These are phyloP conservation scores for Callionymus lyra DNA, from an alignment of 2,113 vertebrate genomes.

Conservation along the genomic window DNA sequence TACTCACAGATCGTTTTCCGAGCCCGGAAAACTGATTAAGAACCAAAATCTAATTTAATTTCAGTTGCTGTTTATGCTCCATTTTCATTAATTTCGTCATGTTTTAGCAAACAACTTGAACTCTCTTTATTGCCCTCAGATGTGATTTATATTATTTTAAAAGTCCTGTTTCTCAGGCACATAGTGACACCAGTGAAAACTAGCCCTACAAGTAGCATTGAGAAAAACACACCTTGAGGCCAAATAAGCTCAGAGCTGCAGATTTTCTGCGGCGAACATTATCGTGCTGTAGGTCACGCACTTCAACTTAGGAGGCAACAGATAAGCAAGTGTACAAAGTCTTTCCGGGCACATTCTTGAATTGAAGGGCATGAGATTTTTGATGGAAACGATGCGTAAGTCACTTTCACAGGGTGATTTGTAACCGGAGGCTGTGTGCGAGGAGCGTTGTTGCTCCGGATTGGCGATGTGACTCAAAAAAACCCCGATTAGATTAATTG, in stretches of 20 bases:
- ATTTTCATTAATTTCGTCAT: too few species aligned
- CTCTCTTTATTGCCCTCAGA: slow-evolving; percentile 60
- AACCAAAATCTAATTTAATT: too few species aligned
- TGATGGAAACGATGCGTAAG: slow-evolving; percentile 34
- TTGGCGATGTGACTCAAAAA: slow-evolving; percentile 49
- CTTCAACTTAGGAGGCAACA: slow-evolving; percentile 49
- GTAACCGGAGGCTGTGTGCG: slow-evolving; percentile 30
- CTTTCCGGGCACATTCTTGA: slow-evolving; percentile 30
- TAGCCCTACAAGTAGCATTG: slow-evolving; percentile 56
- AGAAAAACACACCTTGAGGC: slow-evolving; percentile 44
- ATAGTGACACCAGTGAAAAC: slow-evolving; percentile 62
- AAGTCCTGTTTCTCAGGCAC: slow-evolving; percentile 56
- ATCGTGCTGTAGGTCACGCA: slow-evolving; percentile 32
- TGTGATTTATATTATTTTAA: slow-evolving; percentile 48
- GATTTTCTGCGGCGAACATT: slow-evolving; percentile 39
- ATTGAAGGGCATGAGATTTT: slow-evolving; percentile 23
- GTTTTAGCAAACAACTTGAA: slow-evolving; percentile 37
- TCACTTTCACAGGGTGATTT: slow-evolving; percentile 28
- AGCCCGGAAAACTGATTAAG: slow-evolving; percentile 23
- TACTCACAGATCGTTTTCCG: too few species aligned
- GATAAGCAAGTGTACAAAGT: slow-evolving; percentile 47
- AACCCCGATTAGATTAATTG: slow-evolving; percentile 64
- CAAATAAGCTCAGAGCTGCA: slow-evolving; percentile 42
- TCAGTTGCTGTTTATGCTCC: slow-evolving; percentile 47
- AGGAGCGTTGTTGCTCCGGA: slow-evolving; percentile 42